These are phyloP conservation scores for Pelobates cultripes DNA, from an alignment of 2,797 vertebrate genomes.

Conservation along the genomic window DNA sequence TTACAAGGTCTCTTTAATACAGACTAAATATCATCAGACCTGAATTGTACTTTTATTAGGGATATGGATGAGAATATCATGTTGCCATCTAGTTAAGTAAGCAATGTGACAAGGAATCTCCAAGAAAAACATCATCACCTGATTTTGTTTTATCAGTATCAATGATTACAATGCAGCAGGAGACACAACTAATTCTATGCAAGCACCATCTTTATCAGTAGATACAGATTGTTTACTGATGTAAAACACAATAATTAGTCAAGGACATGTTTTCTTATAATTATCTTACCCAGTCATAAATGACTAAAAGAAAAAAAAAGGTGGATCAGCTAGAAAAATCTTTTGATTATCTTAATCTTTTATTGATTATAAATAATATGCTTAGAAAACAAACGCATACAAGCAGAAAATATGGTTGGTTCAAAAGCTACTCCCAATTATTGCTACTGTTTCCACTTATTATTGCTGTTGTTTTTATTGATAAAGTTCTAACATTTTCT, in stretches of 20 bases:
- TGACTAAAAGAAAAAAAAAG: not conserved
- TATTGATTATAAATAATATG: no score
- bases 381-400: no score
- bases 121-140: not conserved
- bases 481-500: no score
- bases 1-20: no score
- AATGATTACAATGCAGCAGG: not conserved
- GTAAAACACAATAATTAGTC: not conserved
- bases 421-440: no score
- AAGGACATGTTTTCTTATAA: slow-evolving; percentile 2
- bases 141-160: not conserved
- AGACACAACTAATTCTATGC: not conserved
- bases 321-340: not conserved
- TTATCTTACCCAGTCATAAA: not conserved
- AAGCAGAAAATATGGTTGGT: no score
- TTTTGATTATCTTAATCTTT: no score
- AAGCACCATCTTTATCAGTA: not conserved
- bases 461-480: no score
- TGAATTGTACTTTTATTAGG: not conserved
- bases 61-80: not conserved
- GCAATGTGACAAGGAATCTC: not conserved
- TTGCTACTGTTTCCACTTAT: no score
- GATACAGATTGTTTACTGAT: not conserved
- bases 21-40: not conserved
- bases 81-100: not conserved